These are phyloP conservation scores for Anorthoa munda DNA, from an alignment of 2,888 invertebrate genomes.

Conservation along the genomic window DNA sequence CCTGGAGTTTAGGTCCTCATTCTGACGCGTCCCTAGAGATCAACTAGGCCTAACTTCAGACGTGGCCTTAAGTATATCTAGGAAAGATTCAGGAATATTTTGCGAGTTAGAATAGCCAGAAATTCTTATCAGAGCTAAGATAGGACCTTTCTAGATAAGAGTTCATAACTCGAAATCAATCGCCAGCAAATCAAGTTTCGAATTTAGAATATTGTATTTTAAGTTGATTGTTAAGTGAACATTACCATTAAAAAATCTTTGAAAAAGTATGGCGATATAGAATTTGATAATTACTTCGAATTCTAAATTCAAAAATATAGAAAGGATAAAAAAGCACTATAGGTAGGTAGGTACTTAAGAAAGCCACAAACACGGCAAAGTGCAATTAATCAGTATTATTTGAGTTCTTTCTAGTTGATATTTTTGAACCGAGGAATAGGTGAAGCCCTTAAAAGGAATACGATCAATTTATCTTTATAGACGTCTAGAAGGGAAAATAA, in stretches of 20 bases:
- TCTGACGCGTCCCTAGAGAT: constrained; percentile 24
- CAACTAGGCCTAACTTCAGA: constrained; percentile 31
- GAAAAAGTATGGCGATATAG: no score
- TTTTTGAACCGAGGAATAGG: constrained; percentile 39
- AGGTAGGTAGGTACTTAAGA: background rate
- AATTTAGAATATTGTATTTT: no score
- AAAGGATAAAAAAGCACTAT: no score
- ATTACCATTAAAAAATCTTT: no score
- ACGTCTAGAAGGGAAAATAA: constrained; percentile 60
- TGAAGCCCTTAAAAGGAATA: constrained; percentile 54
- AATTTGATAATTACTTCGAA: no score
- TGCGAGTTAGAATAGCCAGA: background rate
- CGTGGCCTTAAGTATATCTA: constrained; percentile 28
- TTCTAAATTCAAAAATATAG: background rate
- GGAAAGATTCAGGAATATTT: constrained; percentile 35
- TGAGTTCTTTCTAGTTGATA: constrained; percentile 36
- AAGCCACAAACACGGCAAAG: constrained; percentile 17
- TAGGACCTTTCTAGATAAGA: background rate
- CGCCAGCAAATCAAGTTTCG: no score
- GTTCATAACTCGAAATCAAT: no score
- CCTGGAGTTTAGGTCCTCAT: constrained; percentile 36
- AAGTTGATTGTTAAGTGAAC: no score
- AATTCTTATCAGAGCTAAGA: constrained; percentile 15
- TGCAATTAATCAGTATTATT: constrained; percentile 47
- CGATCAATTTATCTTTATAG: constrained; percentile 64